Evolutionary conservation across 2,797 vertebrate species (phyloP).

Genomic region (Phataginus tricuspis): DNA sequence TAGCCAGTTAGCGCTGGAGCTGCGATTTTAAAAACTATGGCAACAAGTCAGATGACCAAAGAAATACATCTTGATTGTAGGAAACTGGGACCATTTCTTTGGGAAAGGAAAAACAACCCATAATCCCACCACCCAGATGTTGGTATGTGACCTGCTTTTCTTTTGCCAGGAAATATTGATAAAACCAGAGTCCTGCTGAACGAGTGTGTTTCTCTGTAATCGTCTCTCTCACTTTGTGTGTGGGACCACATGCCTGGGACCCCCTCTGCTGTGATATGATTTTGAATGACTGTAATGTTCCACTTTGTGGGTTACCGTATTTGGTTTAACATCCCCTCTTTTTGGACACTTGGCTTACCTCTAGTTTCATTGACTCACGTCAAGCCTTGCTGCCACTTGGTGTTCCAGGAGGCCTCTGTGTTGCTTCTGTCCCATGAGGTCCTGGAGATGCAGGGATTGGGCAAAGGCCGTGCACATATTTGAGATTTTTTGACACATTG

Average conservation of each 20-base stretch:
- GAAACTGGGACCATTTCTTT: not conserved
- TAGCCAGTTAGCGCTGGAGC: not conserved
- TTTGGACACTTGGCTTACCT: not conserved
- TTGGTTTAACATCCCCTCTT: not conserved
- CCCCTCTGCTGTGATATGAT: fast-evolving
- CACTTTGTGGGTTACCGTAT: fast-evolving
- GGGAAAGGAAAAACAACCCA: not conserved
- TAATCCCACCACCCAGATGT: not conserved
- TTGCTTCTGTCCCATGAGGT: fast-evolving
- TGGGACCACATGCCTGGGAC: not conserved
- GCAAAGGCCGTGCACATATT: not conserved
- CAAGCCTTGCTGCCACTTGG: not conserved
- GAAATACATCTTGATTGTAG: not conserved
- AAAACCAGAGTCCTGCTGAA: fast-evolving
- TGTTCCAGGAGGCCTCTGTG: fast-evolving
- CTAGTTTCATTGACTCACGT: not conserved
- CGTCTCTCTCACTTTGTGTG: not conserved
- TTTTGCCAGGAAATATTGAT: not conserved
- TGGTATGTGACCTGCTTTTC: not conserved
- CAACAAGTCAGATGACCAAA: not conserved
- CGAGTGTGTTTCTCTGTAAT: not conserved
- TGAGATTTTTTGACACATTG: not conserved
- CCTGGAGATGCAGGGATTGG: not conserved
- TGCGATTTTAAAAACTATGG: not conserved
- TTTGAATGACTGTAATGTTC: not conserved